Conservation (phyloP, 2,888 invertebrate species). For the Cephus spinipes region DNA sequence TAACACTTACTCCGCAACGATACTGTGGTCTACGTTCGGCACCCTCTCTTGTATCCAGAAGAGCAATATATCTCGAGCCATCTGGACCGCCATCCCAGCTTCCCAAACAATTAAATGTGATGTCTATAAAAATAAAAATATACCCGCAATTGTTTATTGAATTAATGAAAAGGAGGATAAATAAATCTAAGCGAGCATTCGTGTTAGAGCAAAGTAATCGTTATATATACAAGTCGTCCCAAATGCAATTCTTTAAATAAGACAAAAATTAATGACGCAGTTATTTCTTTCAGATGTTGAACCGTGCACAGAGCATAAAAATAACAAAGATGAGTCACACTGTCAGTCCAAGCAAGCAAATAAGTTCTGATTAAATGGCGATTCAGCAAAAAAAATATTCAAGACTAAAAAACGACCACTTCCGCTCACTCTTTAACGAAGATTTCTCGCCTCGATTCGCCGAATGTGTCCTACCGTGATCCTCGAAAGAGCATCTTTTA, state of each 20-base stretch:
- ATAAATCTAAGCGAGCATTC: not conserved
- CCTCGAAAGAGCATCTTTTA: conserved; percentile 70
- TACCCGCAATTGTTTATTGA: not conserved
- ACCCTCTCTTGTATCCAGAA: conserved; percentile 68
- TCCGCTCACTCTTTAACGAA: conserved; percentile 19
- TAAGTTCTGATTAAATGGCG: not conserved
- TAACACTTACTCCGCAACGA: conserved; percentile 71
- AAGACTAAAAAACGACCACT: conserved; percentile 7
- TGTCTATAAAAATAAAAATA: conserved; percentile 61
- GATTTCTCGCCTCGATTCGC: not conserved
- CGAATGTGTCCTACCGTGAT: conserved; percentile 66
- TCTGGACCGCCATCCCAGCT: conserved; percentile 71
- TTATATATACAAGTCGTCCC: not conserved
- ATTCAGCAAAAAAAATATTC: not conserved
- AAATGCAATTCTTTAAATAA: not conserved
- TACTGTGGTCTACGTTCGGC: conserved; percentile 69
- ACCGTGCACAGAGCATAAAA: not conserved
- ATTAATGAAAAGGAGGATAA: not conserved
- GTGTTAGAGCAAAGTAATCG: not conserved
- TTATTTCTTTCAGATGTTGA: not conserved
- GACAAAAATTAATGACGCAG: not conserved
- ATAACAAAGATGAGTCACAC: not conserved
- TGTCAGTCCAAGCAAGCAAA: not conserved
- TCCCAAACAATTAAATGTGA: conserved; percentile 74
- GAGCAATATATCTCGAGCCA: conserved; percentile 71